These are phyloP conservation scores for Carterocephalus palaemon DNA, from an alignment of 2,888 invertebrate genomes.

Conservation along the genomic window DNA sequence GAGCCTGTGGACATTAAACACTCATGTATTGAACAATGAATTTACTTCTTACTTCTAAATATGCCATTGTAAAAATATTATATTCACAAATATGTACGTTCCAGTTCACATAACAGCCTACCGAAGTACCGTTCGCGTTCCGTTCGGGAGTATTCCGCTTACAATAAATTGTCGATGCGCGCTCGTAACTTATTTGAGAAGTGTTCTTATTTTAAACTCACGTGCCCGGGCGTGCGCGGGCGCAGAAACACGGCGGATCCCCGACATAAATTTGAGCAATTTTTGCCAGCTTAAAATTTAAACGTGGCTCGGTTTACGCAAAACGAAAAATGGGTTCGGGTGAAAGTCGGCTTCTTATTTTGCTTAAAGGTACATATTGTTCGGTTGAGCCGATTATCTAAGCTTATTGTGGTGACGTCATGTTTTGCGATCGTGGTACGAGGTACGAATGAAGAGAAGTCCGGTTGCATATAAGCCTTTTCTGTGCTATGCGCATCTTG, in stretches of 20 bases:
- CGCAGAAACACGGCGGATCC: slow-evolving; percentile 48
- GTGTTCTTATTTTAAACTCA: slow-evolving; percentile 51
- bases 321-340: slow-evolving; percentile 41
- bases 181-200: slow-evolving; percentile 54
- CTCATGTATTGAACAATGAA: too few species aligned
- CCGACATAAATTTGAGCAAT: slow-evolving; percentile 52
- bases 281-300: slow-evolving; percentile 42
- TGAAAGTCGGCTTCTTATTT: slow-evolving; percentile 43
- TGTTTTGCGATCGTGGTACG: too few species aligned
- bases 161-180: slow-evolving; percentile 52
- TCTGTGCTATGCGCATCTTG: too few species aligned
- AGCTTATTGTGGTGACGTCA: too few species aligned
- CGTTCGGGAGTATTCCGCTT: slow-evolving; percentile 20
- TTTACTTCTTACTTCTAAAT: too few species aligned
- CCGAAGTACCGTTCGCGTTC: slow-evolving; percentile 4
- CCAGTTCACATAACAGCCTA: too few species aligned
- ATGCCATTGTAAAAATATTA: too few species aligned
- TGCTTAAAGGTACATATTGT: slow-evolving; percentile 10
- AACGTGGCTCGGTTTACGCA: slow-evolving; percentile 45
- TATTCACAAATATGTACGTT: too few species aligned
- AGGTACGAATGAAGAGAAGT: too few species aligned
- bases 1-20: too few species aligned
- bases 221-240: slow-evolving; percentile 48
- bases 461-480: too few species aligned
- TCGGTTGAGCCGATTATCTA: neutral